These are phyloP conservation scores for Strigamia transsilvanica DNA, from an alignment of 2,888 invertebrate genomes.

Conservation along the genomic window DNA sequence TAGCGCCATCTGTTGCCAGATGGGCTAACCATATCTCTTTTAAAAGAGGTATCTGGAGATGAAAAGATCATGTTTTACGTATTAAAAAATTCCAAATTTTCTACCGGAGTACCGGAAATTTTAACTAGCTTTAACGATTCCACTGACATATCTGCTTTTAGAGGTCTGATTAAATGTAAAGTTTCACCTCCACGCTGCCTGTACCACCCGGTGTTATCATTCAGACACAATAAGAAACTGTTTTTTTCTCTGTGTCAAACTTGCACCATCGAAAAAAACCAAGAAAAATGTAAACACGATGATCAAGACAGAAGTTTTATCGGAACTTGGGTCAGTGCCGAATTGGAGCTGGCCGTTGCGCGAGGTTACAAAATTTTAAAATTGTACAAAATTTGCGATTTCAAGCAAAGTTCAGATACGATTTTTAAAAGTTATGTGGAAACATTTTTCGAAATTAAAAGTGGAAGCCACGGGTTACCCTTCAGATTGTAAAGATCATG, in stretches of 20 bases:
- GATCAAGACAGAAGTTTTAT: neutral
- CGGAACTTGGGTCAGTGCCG: neutral
- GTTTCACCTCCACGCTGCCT: neutral
- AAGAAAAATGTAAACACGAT: neutral
- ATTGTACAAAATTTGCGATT: neutral
- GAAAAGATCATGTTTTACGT: neutral
- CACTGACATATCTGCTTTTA: neutral
- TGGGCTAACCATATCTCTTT: neutral
- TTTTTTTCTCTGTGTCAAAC: neutral
- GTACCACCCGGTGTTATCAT: neutral
- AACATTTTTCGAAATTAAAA: neutral
- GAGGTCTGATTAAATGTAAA: neutral
- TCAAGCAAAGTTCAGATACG: neutral
- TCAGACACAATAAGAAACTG: neutral
- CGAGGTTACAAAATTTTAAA: neutral
- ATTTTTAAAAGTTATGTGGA: neutral
- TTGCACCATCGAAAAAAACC: neutral
- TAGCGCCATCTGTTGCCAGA: too few species aligned
- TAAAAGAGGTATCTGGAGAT: neutral
- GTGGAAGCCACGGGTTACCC: neutral
- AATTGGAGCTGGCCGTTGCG: neutral
- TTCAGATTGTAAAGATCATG: neutral
- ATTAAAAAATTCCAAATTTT: neutral
- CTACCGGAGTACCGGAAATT: neutral
- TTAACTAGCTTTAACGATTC: too few species aligned